Conservation (phyloP, 2,888 invertebrate genomes). For the Zygothrica quintamaculata region DNA sequence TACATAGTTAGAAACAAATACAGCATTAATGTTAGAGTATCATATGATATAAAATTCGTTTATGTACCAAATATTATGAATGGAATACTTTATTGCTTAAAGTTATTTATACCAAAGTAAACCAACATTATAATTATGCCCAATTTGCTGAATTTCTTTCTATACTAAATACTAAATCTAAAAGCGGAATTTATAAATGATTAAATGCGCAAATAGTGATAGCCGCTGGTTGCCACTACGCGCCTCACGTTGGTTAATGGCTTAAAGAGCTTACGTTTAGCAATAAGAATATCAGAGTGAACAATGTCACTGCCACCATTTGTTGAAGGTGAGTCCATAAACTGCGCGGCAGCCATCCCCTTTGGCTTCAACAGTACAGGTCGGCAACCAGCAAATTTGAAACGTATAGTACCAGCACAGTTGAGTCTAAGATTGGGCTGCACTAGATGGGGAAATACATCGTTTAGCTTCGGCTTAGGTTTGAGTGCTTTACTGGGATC, state of each 20-base stretch:
- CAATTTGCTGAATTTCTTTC: too few relatives aligned
- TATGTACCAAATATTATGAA: background rate
- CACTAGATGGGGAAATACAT: conserved; percentile 73
- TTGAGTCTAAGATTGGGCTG: conserved; percentile 74
- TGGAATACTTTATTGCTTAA: background rate
- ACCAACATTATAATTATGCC: background rate
- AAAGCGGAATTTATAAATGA: too few relatives aligned
- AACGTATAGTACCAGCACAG: conserved; percentile 81
- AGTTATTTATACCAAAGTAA: conserved; percentile 5
- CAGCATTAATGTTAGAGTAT: too few relatives aligned
- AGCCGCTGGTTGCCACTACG: conserved; percentile 73
- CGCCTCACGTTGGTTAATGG: conserved; percentile 79
- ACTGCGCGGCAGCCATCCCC: conserved; percentile 23
- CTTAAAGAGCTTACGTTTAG: conserved; percentile 82
- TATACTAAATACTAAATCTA: too few relatives aligned
- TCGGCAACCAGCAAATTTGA: conserved; percentile 83
- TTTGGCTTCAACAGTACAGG: conserved; percentile 80
- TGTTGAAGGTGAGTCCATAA: conserved; percentile 51
- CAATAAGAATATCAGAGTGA: conserved; percentile 81
- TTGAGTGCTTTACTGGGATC: conserved; percentile 80
- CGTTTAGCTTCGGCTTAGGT: conserved; percentile 67
- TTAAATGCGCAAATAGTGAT: conserved; percentile 75
- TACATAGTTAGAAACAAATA: too few relatives aligned
- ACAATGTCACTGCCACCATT: conserved; percentile 54
- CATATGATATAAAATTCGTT: too few relatives aligned